These are phyloP conservation scores for Harpagoxenus sublaevis DNA, from an alignment of 2,888 invertebrate species.

Conservation along the genomic window DNA sequence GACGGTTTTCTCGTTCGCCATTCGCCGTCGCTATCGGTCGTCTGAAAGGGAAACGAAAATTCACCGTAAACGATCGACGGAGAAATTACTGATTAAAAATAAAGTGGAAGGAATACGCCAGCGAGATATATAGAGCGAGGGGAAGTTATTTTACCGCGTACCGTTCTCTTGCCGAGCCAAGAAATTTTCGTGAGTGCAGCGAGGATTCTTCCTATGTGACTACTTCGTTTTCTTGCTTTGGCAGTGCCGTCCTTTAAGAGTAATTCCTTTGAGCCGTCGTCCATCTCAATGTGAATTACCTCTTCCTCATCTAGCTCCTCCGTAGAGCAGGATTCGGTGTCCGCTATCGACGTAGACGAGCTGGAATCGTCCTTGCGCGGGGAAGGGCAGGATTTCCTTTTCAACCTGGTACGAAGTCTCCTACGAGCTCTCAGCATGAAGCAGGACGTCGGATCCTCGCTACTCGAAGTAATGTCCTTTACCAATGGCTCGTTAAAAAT, in stretches of 20 bases:
- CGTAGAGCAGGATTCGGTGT: constrained; percentile 77
- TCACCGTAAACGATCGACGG: background rate
- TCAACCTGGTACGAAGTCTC: constrained; percentile 69
- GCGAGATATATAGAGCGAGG: background rate
- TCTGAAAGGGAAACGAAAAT: constrained; percentile 39
- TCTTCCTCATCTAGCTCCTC: constrained; percentile 78
- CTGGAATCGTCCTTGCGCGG: constrained; percentile 46
- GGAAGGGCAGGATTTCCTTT: constrained; percentile 47
- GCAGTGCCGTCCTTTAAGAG: constrained; percentile 62
- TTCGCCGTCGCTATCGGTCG: constrained; percentile 36
- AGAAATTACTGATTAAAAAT: constrained; percentile 40
- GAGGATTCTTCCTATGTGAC: constrained; percentile 75
- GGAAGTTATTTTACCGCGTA: constrained; percentile 52
- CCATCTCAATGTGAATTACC: constrained; percentile 75
- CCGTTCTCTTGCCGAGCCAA: constrained; percentile 72
- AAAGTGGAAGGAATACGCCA: background rate
- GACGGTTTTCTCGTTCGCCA: constrained; percentile 65
- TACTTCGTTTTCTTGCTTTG: constrained; percentile 65
- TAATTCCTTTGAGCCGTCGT: constrained; percentile 69
- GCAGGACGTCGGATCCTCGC: constrained; percentile 73
- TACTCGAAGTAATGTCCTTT: constrained; percentile 64
- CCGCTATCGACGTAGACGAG: constrained; percentile 76
- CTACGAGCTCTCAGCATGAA: constrained; percentile 76
- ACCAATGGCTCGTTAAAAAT: constrained; percentile 78
- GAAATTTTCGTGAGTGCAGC: constrained; percentile 73